These are phyloP conservation scores for Antechinus stuartii DNA, from an alignment of 2,113 vertebrate species.

Conservation along the genomic window DNA sequence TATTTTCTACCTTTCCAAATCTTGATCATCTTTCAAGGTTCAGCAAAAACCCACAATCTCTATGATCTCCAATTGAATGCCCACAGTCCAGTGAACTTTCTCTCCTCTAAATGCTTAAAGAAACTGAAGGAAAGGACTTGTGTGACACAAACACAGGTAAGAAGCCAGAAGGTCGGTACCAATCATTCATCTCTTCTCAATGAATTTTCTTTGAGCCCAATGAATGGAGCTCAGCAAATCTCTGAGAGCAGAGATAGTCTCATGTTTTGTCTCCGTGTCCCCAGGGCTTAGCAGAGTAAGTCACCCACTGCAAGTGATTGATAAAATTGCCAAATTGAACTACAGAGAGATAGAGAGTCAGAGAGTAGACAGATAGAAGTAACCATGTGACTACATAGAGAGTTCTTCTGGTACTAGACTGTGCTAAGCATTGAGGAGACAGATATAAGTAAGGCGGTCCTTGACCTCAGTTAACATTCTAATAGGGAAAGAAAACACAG, in stretches of 20 bases:
- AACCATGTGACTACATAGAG: not conserved
- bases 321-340: not conserved
- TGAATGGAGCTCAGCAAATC: not conserved
- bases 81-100: not conserved
- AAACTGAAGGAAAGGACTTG: not conserved
- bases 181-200: not conserved
- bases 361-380: not conserved
- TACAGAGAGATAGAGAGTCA: not conserved
- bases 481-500: not conserved
- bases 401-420: not conserved
- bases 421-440: not conserved
- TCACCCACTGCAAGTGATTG: not conserved
- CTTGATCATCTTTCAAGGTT: not conserved
- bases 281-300: not conserved
- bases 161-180: not conserved
- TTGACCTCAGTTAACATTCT: not conserved
- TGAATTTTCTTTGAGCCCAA: not conserved
- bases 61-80: not conserved
- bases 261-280: not conserved
- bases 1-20: not conserved
- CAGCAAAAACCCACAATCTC: conserved; percentile 4
- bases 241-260: not conserved
- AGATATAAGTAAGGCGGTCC: not conserved
- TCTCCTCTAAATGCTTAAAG: not conserved
- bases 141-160: not conserved